A percentile compares a stretch with the other conserved stretches of the same genome.
phyloP scores from a whole-genome alignment of 2,113 vertebrate genomes.

The human (Homo sapiens) region GRCh38 chr18:70406001-70406500 shows the following conservation, averaged over 20 bases:
- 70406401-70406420: too few species aligned
- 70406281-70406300: not conserved
- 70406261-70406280: not conserved
- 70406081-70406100: not conserved
- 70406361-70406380: not conserved
- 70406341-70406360: not conserved
- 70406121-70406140: not conserved
- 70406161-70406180: not conserved
- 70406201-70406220: not conserved
- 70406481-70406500: not conserved
- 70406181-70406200: not conserved
- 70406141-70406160: not conserved
- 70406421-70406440: not conserved
- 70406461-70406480: accelerated
- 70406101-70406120: not conserved
- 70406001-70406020: too few species aligned
- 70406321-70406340: not conserved
- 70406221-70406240: not conserved
- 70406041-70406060: too few species aligned
- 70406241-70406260: not conserved
- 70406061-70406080: too few species aligned
- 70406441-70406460: not conserved
- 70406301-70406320: not conserved
- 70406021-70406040: too few species aligned
- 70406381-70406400: not conserved